Evolutionary conservation across 2,113 vertebrate species (phyloP).

Genomic region (Neogobius melanostomus): DNA sequence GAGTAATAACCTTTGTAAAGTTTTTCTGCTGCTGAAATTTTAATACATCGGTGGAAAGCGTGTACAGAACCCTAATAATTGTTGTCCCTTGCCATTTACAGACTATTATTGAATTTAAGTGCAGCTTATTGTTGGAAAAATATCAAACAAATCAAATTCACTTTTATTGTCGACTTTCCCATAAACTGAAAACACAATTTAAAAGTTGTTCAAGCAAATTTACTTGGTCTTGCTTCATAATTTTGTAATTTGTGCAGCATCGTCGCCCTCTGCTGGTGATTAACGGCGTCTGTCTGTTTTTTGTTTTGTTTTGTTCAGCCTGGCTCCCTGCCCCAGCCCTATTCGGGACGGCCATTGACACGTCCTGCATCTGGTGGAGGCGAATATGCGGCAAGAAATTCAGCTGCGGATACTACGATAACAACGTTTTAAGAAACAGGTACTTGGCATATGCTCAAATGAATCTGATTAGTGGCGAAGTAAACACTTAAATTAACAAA

Average conservation of each 20-base stretch:
- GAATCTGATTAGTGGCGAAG: too few species aligned
- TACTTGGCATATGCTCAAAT: conserved; percentile 45
- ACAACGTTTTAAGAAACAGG: conserved; percentile 85
- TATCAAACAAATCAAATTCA: too few species aligned
- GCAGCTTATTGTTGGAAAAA: too few species aligned
- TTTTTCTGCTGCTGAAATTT: not conserved
- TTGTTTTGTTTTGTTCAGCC: conserved; percentile 68
- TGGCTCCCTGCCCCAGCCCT: conserved; percentile 90
- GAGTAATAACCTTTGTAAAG: conserved; percentile 60
- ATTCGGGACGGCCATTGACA: conserved; percentile 89
- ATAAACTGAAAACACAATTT: too few species aligned
- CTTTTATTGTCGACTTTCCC: too few species aligned
- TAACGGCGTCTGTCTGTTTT: not conserved
- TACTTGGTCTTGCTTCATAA: too few species aligned
- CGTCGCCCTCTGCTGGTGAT: conserved; percentile 38
- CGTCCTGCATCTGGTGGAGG: conserved; percentile 88
- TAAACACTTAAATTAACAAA: too few species aligned
- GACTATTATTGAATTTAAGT: not conserved
- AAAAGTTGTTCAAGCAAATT: too few species aligned
- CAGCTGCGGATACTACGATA: conserved; percentile 91
- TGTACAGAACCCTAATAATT: not conserved
- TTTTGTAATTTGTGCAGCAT: not conserved
- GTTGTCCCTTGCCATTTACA: not conserved
- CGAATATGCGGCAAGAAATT: conserved; percentile 73
- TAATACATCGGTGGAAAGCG: not conserved